Base-by-base conservation (phyloP, 2,113 vertebrate species). In the Halichoeres trimaculatus region DNA sequence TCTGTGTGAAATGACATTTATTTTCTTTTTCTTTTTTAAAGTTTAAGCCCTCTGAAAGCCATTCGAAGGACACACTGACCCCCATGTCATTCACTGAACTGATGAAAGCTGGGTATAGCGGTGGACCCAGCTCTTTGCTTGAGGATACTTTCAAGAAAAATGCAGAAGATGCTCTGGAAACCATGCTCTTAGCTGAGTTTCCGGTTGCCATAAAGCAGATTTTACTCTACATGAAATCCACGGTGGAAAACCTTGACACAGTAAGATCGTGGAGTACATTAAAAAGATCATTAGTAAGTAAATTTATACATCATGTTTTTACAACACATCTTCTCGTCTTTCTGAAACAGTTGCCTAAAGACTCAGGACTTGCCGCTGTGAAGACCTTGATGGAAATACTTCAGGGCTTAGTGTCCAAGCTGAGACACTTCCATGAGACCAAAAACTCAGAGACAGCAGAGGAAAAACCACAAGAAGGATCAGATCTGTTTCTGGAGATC, bases 401-500 rank as follows among this genome's bases (percentile, higher is more conserved):
- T 1, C 87, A 74, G 56, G 70, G 53, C 56, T 54, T 97, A 30
- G 64, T 99, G 52, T 47, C 55, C 24, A 94, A 76, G 57, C 91
- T 94, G 0, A 84, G 86, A 71, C 83, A 74, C 51, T 77, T 58
- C 8, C 57, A 90, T 55, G 84, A 85, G 38, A 53, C 62, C 16
- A 26, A 34, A 52, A 0, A 43, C 6, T 17, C 76, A 23, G 75
- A 85, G 24, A 47, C 75, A 50, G 35, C 10, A 47, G 17, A 24
- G 1, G 59, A 83, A 53, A 75, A 88, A 0, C 24, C n/a, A 35
- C 78, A 65, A 48, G 80, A 91, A 0, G 92, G 90, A 35, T 84
- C 87, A 0, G 91, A 94, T 35, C 94, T 96, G 52, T 96, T 95
- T 56, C 7, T 95, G 78, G 95, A 96, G 1, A 53, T 85, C 63